Conservation (phyloP, 37 sponge, comb jelly and placozoan species). For the Eunapius fragilis region DNA sequence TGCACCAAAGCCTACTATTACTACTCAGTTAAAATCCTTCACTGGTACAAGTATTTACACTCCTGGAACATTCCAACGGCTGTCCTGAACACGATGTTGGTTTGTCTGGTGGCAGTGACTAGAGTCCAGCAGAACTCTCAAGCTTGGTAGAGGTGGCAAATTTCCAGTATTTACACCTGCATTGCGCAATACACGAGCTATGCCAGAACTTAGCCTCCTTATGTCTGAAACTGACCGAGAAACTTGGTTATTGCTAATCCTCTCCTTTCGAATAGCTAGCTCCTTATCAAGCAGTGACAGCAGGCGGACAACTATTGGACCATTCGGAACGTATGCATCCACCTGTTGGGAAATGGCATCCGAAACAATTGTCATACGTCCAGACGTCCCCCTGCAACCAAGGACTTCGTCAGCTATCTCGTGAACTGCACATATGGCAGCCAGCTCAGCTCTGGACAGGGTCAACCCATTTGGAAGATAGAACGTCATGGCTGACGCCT, state of each 20-base stretch:
- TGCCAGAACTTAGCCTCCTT: background rate
- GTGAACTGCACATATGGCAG: slow-evolving; percentile 47
- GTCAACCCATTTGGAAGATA: slow-evolving; percentile 60
- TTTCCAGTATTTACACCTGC: slow-evolving; percentile 41
- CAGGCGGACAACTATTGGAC: slow-evolving; percentile 22
- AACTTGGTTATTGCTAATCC: slow-evolving; percentile 34
- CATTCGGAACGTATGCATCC: slow-evolving; percentile 31
- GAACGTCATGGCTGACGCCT: slow-evolving; percentile 4
- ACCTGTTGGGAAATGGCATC: slow-evolving; percentile 5
- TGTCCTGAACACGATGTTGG: slow-evolving; percentile 58
- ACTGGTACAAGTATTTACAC: background rate
- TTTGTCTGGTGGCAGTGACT: slow-evolving; percentile 29
- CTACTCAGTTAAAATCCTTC: too few relatives aligned
- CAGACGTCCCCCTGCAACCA: slow-evolving; percentile 34
- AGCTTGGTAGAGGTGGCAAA: slow-evolving; percentile 11
- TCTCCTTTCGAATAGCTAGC: slow-evolving; percentile 43
- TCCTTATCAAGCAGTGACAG: slow-evolving; percentile 41
- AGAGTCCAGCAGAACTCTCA: slow-evolving; percentile 22
- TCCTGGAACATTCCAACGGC: slow-evolving; percentile 44
- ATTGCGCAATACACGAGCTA: slow-evolving; percentile 16
- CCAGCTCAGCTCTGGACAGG: slow-evolving; percentile 52
- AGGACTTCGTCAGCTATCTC: slow-evolving; percentile 69
- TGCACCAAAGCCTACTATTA: too few relatives aligned
- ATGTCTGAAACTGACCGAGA: slow-evolving; percentile 25
- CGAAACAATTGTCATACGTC: slow-evolving; percentile 28